Evolutionary conservation across 35 echinoderm and acorn worm species (phyloP), one percentile per base, ranked within the genome.

Genomic region (Ophioderma brevispina): DNA sequence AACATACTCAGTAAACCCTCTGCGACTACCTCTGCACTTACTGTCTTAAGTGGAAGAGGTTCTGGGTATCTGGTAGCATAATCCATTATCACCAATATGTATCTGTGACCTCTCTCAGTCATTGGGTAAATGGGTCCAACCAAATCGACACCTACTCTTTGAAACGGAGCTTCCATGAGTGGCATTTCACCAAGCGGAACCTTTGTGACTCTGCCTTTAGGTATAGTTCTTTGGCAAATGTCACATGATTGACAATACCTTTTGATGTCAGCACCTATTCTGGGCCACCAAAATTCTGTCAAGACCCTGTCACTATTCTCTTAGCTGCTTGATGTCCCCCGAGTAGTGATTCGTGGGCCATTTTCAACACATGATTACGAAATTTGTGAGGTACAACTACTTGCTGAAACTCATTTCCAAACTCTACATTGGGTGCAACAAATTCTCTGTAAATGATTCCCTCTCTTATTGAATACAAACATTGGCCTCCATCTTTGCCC

Each of bases 1-100:
- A 92, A 96, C 1, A 96, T 59, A 28, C 55, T 82, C n/a, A 96
- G 0, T 38, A 96, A 37, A 36, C 82, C 94, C 39, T 96, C 94
- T 1, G 94, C 94, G 17, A 96, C 84, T 38, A 19, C 79, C 42
- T 85, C 76, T 13, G 91, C 49, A 35, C 89, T 90, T 11, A 89
- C 78, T n/a, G 19, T 46, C 30, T 70, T 41, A 21, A 96, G 59
- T 28, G 94, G 81, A 30, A 93, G 37, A 6, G 94, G 86, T 77
- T 96, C 94, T 1, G 92, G 94, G 77, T 92, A 96, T 75, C 94
- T 50, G n/a, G 90, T 91, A 13, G 90, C 94, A 86, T 89, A 96
- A 55, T 96, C 90, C 13, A 93, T 77, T 13, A 93, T 37, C 3
- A 88, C 87, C n/a, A 96, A 36, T 36, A 96, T 92, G 46, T 88